Conservation (phyloP, 1,140 invertebrate species). For the Mizuhopecten yessoensis region DNA sequence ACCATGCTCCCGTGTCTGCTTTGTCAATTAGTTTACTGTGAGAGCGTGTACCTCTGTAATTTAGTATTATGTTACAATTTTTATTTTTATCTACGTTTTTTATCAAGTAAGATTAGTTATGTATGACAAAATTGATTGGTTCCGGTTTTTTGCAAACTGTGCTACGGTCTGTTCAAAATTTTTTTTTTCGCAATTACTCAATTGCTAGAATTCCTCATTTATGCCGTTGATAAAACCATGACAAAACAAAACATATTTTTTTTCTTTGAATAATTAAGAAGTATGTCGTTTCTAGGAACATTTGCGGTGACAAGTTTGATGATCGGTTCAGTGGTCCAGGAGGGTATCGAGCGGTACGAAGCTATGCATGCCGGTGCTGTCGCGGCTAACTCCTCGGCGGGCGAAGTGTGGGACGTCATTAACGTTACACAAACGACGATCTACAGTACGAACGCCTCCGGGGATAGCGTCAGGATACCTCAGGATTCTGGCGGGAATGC, state of each 20-base stretch:
- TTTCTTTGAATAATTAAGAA: no score
- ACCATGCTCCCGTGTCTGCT: background rate
- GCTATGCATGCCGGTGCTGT: background rate
- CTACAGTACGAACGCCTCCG: background rate
- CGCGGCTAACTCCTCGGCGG: background rate
- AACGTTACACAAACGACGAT: background rate
- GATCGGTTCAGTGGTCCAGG: conserved; percentile 82
- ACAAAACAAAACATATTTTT: background rate
- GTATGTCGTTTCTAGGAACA: conserved; percentile 81
- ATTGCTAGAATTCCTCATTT: no score
- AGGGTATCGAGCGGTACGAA: conserved; percentile 64
- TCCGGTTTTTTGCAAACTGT: background rate
- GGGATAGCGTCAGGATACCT: background rate
- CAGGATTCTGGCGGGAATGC: conserved; percentile 1
- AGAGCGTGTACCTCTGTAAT: background rate
- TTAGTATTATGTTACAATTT: background rate
- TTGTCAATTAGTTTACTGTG: background rate
- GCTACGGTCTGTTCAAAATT: no score
- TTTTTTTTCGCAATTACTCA: no score
- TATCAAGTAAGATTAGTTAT: background rate
- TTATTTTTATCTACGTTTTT: background rate
- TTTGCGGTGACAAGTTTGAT: conserved; percentile 84
- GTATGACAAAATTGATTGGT: background rate
- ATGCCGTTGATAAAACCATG: background rate
- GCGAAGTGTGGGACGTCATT: background rate